Percentiles rank a stretch among this genome's conserved stretches.
phyloP scores from a whole-genome alignment of 2,797 vertebrate species.

The Euthynnus affinis region DNA sequence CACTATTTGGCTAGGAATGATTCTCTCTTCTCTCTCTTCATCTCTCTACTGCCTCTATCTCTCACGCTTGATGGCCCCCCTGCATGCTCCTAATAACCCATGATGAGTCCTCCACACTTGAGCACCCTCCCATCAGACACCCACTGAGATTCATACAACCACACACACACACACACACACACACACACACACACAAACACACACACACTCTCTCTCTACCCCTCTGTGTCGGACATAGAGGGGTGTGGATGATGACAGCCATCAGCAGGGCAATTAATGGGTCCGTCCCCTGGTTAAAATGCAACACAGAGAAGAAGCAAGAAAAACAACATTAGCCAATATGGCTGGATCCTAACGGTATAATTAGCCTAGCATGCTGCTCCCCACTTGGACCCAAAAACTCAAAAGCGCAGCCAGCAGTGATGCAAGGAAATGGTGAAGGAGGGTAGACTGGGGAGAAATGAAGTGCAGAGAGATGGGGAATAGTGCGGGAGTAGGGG shows the following conservation, averaged over 20 bases:
- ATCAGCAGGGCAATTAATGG: constrained; percentile 75
- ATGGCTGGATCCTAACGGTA: constrained; percentile 53
- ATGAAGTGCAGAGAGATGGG: neutral
- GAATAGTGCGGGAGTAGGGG: constrained; percentile 1
- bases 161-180: constrained; percentile 42
- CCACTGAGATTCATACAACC: constrained; percentile 71
- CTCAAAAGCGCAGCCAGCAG: constrained; percentile 39
- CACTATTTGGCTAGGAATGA: constrained; percentile 50
- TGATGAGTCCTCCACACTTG: constrained; percentile 89
- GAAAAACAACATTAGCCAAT: constrained; percentile 65
- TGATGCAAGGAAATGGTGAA: constrained; percentile 7
- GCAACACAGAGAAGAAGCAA: constrained; percentile 53
- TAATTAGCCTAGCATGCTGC: constrained; percentile 65
- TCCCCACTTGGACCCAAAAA: constrained; percentile 43
- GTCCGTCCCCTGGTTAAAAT: constrained; percentile 57
- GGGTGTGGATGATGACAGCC: constrained; percentile 71
- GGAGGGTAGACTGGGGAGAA: constrained; percentile 6
- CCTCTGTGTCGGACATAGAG: constrained; percentile 57
- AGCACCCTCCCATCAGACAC: constrained; percentile 87
- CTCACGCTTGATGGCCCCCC: constrained; percentile 75
- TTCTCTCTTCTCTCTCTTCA: constrained; percentile 38
- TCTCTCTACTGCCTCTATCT: constrained; percentile 52
- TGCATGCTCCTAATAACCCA: constrained; percentile 86
- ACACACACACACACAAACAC: constrained; percentile 50
- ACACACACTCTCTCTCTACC: constrained; percentile 50